Base-by-base conservation (phyloP, 2,113 vertebrate genomes). In the Empidonax traillii region DNA sequence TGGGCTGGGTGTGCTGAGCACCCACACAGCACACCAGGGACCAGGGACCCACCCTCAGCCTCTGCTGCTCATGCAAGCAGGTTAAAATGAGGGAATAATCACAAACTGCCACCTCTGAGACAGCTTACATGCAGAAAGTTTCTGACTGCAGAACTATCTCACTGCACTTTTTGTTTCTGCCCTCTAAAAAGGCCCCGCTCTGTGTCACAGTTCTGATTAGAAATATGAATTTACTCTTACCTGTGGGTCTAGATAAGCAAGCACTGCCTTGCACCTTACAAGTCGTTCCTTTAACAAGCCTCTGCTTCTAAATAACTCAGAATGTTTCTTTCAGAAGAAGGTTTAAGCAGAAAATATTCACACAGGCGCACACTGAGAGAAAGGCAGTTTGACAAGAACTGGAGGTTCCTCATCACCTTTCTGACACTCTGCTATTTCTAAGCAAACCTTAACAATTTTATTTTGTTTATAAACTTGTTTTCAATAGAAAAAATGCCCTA, bases 1-100 rank as follows among this genome's bases (percentile, higher is more conserved):
- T 28, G 39, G n/a, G 56, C 7, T 55, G 28, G 0, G 2, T 4
- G 28, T 4, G 18, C 68, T 9, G 8, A 43, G 59, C 7, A 12
- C 35, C 28, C 79, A 19, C 3, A 0, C 9, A 49, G 55, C 4
- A 4, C 10, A 22, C 18, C 20, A 17, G 47, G 12, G 58, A 23
- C 16, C 65, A 24, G 37, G 14, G 46, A 41, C 9, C 1, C 33
- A 44, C 3, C 1, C 80, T 8, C 10, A 0, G 51, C 8, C 55
- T 35, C 55, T 19, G 31, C 12, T 6, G 56, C 47, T 10, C 15
- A 28, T 0, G 4, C 22, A 52, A 46, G 30, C 55, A 44, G 24
- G 9, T 30, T 11, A 33, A 85, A 72, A 33, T 6, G 6, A 44
- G 41, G 62, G 72, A 89, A 75, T 33, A 59, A 62, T 49, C 53